Conservation (phyloP, 2,888 invertebrate genomes). For the Drosophila merina region DNA sequence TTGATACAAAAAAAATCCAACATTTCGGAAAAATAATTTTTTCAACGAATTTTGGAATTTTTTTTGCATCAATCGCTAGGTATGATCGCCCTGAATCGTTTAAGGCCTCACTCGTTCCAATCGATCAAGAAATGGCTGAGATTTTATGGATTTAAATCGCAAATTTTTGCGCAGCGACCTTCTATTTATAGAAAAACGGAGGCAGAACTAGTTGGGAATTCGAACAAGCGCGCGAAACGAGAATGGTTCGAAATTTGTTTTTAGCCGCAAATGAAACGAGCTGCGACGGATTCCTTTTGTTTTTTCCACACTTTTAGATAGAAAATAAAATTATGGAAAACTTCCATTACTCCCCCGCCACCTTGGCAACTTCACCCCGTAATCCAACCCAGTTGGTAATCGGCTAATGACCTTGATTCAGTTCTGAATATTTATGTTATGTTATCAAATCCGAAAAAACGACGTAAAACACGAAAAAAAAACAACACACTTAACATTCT, state of each 20-base stretch:
- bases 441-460: neutral
- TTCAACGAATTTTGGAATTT: neutral
- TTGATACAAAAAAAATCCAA: neutral
- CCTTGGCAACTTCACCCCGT: too few relatives aligned
- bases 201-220: too few relatives aligned
- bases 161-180: too few relatives aligned
- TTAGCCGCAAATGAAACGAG: neutral
- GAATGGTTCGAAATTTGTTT: too few relatives aligned
- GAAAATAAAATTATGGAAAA: neutral
- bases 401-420: conserved; percentile 59
- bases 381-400: neutral
- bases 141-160: too few relatives aligned
- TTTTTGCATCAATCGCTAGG: neutral
- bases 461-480: neutral
- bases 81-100: neutral
- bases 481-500: neutral
- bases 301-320: neutral
- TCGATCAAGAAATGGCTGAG: too few relatives aligned
- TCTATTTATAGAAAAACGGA: too few relatives aligned
- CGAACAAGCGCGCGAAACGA: too few relatives aligned
- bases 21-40: neutral
- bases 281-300: neutral
- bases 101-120: neutral
- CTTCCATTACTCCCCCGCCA: neutral
- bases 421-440: conserved; percentile 51